Evolutionary conservation across 2,797 vertebrate species (phyloP).

Genomic region (Argyrosomus regius): DNA sequence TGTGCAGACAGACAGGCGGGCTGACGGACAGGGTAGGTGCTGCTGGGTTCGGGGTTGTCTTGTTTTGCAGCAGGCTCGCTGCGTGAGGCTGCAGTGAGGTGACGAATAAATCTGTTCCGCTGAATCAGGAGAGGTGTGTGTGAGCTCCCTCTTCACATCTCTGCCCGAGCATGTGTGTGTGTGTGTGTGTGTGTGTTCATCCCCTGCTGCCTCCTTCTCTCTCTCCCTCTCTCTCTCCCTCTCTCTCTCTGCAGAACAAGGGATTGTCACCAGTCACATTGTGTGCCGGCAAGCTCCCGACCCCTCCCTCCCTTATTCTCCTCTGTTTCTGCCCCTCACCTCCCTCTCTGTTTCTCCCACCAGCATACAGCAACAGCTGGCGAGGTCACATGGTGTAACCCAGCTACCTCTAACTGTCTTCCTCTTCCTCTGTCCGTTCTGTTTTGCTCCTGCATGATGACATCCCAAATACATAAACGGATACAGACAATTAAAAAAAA

Average conservation of each 20-base stretch:
- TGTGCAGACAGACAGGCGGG: slow-evolving; percentile 45
- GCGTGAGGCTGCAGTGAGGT: slow-evolving; percentile 64
- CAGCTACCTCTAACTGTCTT: slow-evolving; percentile 63
- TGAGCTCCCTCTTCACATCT: slow-evolving; percentile 57
- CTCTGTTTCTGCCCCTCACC: slow-evolving; percentile 49
- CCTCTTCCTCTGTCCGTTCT: slow-evolving; percentile 36
- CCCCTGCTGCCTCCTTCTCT: slow-evolving; percentile 40
- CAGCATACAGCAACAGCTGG: slow-evolving; percentile 82
- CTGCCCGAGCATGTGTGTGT: slow-evolving; percentile 49
- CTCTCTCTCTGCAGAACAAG: slow-evolving; percentile 69
- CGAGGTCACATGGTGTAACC: slow-evolving; percentile 74
- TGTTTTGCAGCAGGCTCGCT: slow-evolving; percentile 56
- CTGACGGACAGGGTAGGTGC: slow-evolving; percentile 49
- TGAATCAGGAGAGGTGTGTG: slow-evolving; percentile 76
- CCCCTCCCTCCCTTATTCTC: slow-evolving; percentile 57
- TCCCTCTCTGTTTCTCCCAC: slow-evolving; percentile 57
- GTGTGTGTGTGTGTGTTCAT: slow-evolving; percentile 58
- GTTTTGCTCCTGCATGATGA: slow-evolving; percentile 24
- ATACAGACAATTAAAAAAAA: neutral
- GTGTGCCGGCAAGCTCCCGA: slow-evolving; percentile 52
- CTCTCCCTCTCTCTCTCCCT: slow-evolving; percentile 47
- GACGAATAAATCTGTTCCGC: slow-evolving; percentile 75
- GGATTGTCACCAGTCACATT: slow-evolving; percentile 80
- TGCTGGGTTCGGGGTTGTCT: slow-evolving; percentile 51
- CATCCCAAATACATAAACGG: slow-evolving; percentile 32